Evolutionary conservation across 2,113 vertebrate genomes (phyloP).

Genomic region (Tichodroma muraria): DNA sequence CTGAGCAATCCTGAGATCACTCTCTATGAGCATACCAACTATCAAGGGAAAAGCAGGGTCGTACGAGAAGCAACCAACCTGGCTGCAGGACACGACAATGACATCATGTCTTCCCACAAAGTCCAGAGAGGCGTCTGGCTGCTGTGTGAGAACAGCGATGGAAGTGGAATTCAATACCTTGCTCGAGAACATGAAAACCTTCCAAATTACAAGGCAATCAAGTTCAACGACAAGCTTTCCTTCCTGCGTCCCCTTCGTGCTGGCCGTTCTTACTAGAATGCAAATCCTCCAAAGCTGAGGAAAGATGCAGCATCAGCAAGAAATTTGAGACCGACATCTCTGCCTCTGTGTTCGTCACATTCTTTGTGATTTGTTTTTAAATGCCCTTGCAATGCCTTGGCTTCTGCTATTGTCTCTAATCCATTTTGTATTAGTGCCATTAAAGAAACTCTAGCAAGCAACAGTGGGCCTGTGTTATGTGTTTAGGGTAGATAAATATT

Average conservation of each 20-base stretch:
- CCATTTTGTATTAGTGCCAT: neutral
- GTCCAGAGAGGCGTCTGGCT: conserved; percentile 34
- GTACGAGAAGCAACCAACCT: neutral
- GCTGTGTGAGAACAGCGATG: neutral
- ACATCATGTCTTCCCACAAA: neutral
- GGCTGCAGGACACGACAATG: neutral
- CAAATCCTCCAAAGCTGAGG: neutral
- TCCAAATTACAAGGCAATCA: neutral
- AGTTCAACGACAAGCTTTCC: neutral
- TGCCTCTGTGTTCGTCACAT: neutral
- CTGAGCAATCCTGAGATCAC: neutral
- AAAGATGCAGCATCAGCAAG: neutral
- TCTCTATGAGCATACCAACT: neutral
- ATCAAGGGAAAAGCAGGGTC: neutral
- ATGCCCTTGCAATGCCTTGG: fast-evolving
- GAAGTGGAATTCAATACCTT: neutral
- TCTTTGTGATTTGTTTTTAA: neutral
- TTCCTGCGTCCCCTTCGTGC: conserved; percentile 6
- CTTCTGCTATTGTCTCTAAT: neutral
- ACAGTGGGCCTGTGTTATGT: neutral
- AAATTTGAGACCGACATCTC: neutral
- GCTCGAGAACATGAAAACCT: neutral
- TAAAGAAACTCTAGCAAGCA: neutral
- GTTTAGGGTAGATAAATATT: neutral
- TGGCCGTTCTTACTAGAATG: neutral